Evolutionary conservation across 2,888 invertebrate genomes (phyloP), one percentile per base, ranked within the genome.

Genomic region (Polietes domitor): DNA sequence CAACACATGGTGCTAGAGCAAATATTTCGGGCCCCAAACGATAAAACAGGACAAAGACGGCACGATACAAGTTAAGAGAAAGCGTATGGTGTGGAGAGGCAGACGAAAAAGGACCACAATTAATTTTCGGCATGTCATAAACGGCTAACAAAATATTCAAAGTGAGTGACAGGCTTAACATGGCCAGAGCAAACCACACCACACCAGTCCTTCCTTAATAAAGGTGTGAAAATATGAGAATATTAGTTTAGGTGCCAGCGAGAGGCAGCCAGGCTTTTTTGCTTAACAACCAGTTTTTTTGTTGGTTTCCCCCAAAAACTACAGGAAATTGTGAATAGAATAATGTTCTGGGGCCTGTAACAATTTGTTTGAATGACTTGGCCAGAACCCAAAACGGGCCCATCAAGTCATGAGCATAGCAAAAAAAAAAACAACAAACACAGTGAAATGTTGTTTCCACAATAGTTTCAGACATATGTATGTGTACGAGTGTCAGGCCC

Each of bases 1-100:
- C 65, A 68, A 68, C 84, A 84, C 81, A 75, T 78, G 84, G 61
- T 84, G 77, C 74, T 68, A 32, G 43, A 21, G 9, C 24, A 68
- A 43, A 43, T 68, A 68, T 68, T 41, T 43, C 43, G 19, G 68
- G 68, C 72, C 21, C 55, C 41, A 24, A 28, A 61, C 7, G 41
- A 24, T 53, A 26, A 63, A 26, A 10, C 17, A 47, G 41, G 24
- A 17, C 41, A 9, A 50, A 80, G 21, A 61, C 73, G 77, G 55
- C 43, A 70, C 28, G 43, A 47, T 9, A 82, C 55, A 63, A 72
- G 58, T 53, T 78, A 37, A 17, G 5, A 28, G 10, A 72, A 41
- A 55, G 15, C 32, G n/a, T 17, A 53, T 55, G 28, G 63, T 9
- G 17, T 1, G 12, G 32, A 41, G 65, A 58, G 17, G 65, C 1